phyloP scores from a whole-genome alignment of 2,888 invertebrate genomes.

The Disparrhopalites patrizii region DNA sequence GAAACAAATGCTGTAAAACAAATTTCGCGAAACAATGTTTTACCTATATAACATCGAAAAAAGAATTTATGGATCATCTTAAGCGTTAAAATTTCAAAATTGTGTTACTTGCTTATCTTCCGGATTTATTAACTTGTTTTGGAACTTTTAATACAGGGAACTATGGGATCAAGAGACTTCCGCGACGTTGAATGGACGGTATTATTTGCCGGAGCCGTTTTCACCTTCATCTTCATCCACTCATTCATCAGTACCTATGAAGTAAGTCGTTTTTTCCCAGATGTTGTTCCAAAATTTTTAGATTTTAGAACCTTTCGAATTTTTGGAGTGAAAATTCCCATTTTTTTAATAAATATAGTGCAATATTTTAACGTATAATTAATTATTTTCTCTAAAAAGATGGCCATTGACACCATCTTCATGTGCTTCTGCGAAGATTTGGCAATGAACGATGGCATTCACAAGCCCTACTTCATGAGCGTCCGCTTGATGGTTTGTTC shows the following conservation, averaged over 20 bases:
- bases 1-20: no score
- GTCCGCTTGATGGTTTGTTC: slow-evolving; percentile 58
- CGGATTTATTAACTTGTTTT: no score
- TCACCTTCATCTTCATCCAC: slow-evolving; percentile 66
- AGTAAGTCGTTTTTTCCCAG: slow-evolving; percentile 54
- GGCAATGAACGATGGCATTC: slow-evolving; percentile 62
- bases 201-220: slow-evolving; percentile 59
- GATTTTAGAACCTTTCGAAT: background rate
- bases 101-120: no score
- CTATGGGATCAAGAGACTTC: slow-evolving; percentile 53
- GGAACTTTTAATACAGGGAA: background rate
- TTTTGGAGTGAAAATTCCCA: no score
- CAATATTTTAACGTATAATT: no score
- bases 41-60: no score
- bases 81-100: no score
- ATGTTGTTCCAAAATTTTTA: no score
- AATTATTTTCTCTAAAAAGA: no score
- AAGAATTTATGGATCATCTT: no score
- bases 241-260: slow-evolving; percentile 70
- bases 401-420: slow-evolving; percentile 66
- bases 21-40: no score
- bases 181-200: slow-evolving; percentile 62
- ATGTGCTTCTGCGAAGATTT: slow-evolving; percentile 67
- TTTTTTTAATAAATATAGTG: no score
- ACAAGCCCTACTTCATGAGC: slow-evolving; percentile 63